A percentile compares a stretch with the other conserved stretches of the same genome.
Evolutionary conservation across 2,113 vertebrate genomes (phyloP).

Genomic region (Rhinogobius similis): DNA sequence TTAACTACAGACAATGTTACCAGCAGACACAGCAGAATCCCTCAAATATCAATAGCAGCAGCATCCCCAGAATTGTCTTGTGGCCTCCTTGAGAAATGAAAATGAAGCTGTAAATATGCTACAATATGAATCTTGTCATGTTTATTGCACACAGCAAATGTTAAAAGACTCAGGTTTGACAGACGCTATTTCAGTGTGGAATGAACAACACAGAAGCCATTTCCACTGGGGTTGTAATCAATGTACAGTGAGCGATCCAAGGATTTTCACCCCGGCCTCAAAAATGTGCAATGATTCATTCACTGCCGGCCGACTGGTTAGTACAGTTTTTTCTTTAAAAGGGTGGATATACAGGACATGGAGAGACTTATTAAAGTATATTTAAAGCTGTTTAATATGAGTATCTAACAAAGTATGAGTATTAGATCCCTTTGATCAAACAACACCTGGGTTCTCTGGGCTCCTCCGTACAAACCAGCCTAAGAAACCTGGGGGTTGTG

Average conservation of each 20-base stretch:
- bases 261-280: neutral
- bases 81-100: neutral
- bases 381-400: too few relatives aligned
- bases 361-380: too few relatives aligned
- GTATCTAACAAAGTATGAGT: too few relatives aligned
- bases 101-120: neutral
- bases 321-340: too few relatives aligned
- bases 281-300: too few relatives aligned
- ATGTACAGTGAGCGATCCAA: neutral
- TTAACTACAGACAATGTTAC: constrained; percentile 24
- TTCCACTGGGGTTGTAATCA: constrained; percentile 19
- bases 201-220: constrained; percentile 1
- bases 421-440: too few relatives aligned
- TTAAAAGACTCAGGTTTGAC: neutral
- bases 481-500: too few relatives aligned
- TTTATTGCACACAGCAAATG: neutral
- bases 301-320: too few relatives aligned
- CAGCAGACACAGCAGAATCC: constrained; percentile 29
- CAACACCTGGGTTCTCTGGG: too few relatives aligned
- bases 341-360: too few relatives aligned
- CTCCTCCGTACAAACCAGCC: too few relatives aligned
- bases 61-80: constrained; percentile 11
- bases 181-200: constrained; percentile 4
- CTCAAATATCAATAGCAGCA: constrained; percentile 20
- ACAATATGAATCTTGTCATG: constrained; percentile 1